These are phyloP conservation scores for Aspidoscelis tigris DNA, from an alignment of 2,113 vertebrate genomes.

Conservation along the genomic window DNA sequence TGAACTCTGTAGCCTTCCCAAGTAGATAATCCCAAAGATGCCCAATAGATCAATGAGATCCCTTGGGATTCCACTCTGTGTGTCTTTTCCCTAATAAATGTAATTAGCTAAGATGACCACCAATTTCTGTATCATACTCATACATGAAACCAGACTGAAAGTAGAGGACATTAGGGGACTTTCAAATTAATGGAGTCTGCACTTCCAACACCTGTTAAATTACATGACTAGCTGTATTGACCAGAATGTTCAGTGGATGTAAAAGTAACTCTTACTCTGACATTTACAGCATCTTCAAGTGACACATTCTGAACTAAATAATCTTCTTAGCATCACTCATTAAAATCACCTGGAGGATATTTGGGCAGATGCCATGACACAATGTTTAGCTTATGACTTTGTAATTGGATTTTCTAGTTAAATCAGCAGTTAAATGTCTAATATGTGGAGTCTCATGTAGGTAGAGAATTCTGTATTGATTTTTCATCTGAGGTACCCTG, in stretches of 20 bases:
- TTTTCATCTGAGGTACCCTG: slow-evolving; percentile 23
- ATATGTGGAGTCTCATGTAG: neutral
- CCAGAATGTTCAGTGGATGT: neutral
- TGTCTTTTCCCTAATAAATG: no score
- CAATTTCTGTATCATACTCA: no score
- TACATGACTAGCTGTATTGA: slow-evolving; percentile 13
- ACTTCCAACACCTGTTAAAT: slow-evolving; percentile 5
- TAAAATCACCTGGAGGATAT: slow-evolving; percentile 22
- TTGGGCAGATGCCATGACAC: neutral
- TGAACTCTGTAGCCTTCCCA: no score
- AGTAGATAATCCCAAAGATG: no score
- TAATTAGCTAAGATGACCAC: no score
- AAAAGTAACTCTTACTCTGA: neutral
- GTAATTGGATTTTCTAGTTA: slow-evolving; percentile 34
- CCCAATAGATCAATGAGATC: no score
- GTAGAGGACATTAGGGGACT: no score
- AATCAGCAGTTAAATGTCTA: slow-evolving; percentile 17
- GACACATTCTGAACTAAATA: slow-evolving; percentile 6
- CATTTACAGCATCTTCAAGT: slow-evolving; percentile 6
- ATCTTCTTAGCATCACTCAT: neutral
- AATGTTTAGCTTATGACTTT: neutral
- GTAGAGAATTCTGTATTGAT: slow-evolving; percentile 18
- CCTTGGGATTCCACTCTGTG: no score
- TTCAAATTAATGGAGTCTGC: neutral
- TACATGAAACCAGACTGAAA: no score